Conservation (phyloP, 2,113 vertebrate genomes). For the Uria aalge region DNA sequence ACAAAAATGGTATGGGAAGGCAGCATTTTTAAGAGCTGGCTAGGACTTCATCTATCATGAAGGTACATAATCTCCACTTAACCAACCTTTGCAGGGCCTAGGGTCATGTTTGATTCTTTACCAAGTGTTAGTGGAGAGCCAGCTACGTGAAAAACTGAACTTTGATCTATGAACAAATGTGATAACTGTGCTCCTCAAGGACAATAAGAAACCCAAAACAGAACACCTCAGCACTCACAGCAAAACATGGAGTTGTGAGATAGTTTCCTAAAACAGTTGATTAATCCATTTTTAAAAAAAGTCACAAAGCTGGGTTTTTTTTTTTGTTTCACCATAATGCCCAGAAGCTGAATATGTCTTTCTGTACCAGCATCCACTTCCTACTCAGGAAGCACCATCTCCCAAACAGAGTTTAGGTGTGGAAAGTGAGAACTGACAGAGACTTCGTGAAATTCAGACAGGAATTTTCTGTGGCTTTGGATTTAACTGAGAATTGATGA, state of each 20-base stretch:
- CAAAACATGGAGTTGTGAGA: neutral
- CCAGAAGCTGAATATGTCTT: neutral
- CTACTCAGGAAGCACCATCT: neutral
- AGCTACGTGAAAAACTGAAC: neutral
- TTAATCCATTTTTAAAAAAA: neutral
- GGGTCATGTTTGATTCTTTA: neutral
- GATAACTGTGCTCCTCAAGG: neutral
- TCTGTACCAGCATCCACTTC: neutral
- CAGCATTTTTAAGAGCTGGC: neutral
- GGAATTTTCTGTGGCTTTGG: neutral
- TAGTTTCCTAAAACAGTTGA: neutral
- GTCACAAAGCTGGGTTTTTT: too few species aligned
- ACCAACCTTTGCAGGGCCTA: neutral
- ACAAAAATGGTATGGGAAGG: neutral
- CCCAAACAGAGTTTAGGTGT: neutral
- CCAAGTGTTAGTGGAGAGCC: neutral
- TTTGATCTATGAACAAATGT: neutral
- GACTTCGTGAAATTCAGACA: neutral
- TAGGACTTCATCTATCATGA: neutral
- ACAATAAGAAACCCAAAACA: neutral
- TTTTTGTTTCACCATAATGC: neutral
- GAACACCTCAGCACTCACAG: neutral
- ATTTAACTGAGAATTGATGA: neutral
- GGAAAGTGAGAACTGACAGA: neutral
- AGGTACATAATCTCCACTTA: neutral